Base-by-base conservation (phyloP, 1,140 invertebrate genomes). In the Melitaea cinxia region DNA sequence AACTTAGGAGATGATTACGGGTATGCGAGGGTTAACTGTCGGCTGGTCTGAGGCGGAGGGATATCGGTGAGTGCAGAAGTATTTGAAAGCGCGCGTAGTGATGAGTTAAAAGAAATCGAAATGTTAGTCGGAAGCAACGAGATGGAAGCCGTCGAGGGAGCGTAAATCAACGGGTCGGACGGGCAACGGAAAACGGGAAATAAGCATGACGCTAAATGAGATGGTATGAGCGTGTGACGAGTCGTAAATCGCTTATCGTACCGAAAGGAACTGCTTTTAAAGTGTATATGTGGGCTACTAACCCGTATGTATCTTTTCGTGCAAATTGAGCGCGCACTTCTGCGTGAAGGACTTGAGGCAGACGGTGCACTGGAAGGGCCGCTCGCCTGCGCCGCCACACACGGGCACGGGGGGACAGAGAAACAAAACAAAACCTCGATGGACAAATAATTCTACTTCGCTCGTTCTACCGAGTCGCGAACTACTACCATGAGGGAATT, bases 271-370 rank as follows among this genome's bases (percentile, higher is more conserved):
- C 70, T 77, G 82, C 80, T 75, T 77, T 60, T 81, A 84, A 75
- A 84, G 82, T 75, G 69, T 80, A 91, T 88, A 89, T 87, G 82
- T 91, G 88, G 89, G 89, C 88, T 91, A 91, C 91, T 91, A 90
- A 88, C 92, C 93, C 79, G 93, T 93, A 89, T 93, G 93, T 89
- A 93, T 93, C 82, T 91, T 94, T 94, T 93, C 92, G 85, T 93
- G 93, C 74, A 93, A 92, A 91, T 92, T 93, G 80, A 93, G 88
- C 88, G 92, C 92, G 77, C 93, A 93, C 70, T 93, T 94, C 90
- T 94, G 93, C 57, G 94, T 94, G 84, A 94, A 94, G 71, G 93
- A 94, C 88, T 94, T 94, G 85, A 93, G 92, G 89, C 94, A 94
- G 74, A 94, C 88, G 75, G 92, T 93, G 88, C 94, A 94, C 75